phyloP scores from a whole-genome alignment of 2,113 vertebrate genomes.

The Cnemophilus loriae region DNA sequence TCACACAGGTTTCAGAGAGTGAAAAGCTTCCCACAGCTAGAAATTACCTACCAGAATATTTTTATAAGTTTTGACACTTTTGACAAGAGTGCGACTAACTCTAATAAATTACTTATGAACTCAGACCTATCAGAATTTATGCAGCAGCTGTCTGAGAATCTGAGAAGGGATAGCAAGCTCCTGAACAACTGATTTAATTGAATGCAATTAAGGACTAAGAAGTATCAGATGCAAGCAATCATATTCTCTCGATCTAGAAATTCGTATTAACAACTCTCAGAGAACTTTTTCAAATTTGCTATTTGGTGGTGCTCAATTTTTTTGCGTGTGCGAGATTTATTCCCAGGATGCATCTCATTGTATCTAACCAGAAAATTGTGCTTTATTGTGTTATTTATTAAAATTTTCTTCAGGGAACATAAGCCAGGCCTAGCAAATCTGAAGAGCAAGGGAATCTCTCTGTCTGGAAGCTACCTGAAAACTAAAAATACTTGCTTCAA shows the following conservation, averaged over 20 bases:
- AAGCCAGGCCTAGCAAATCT: background rate
- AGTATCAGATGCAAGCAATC: background rate
- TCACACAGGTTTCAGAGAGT: background rate
- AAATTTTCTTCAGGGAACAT: background rate
- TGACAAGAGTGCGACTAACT: background rate
- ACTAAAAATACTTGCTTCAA: background rate
- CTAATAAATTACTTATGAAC: background rate
- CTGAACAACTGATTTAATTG: background rate
- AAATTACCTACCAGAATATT: background rate
- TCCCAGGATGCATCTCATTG: background rate
- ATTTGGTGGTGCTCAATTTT: background rate
- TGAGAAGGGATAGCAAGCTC: background rate
- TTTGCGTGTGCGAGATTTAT: background rate
- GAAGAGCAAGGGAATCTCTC: background rate
- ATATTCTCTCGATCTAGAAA: background rate
- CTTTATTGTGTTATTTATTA: background rate
- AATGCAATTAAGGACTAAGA: background rate
- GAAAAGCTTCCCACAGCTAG: background rate
- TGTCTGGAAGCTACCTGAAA: background rate
- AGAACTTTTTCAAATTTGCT: background rate
- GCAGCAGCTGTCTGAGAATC: background rate
- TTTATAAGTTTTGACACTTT: background rate
- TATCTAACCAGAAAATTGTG: background rate
- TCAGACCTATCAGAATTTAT: background rate
- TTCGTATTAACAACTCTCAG: background rate